Conservation (phyloP, 2,888 invertebrate genomes). For the Ischnura elegans region DNA sequence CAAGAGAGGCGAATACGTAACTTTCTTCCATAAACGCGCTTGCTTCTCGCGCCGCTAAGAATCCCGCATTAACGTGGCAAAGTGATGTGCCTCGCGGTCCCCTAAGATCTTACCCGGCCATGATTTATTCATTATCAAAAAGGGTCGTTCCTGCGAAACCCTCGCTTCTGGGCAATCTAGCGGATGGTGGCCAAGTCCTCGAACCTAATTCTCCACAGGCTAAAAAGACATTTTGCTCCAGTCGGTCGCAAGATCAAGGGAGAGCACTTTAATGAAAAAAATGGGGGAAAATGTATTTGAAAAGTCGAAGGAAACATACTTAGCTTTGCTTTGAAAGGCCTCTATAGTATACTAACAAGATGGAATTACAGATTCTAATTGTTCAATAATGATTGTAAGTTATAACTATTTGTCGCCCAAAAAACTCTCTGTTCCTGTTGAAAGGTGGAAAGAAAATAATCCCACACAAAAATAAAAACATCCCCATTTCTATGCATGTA, state of each 20-base stretch:
- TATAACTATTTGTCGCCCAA: too few relatives aligned
- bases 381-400: too few relatives aligned
- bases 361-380: too few relatives aligned
- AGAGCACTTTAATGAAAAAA: too few relatives aligned
- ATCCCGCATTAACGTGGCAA: constrained; percentile 26
- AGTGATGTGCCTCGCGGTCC: constrained; percentile 25
- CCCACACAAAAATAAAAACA: too few relatives aligned
- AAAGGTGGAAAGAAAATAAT: too few relatives aligned
- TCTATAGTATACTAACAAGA: too few relatives aligned
- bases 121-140: constrained; percentile 64
- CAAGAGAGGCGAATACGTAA: not conserved
- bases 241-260: not conserved
- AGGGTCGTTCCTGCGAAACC: constrained; percentile 20
- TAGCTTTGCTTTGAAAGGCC: too few relatives aligned
- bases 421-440: too few relatives aligned
- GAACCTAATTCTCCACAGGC: not conserved
- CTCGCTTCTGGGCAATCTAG: not conserved
- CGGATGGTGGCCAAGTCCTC: not conserved
- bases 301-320: too few relatives aligned
- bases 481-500: too few relatives aligned
- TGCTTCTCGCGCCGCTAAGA: not conserved
- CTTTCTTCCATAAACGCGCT: constrained; percentile 39
- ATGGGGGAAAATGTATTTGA: too few relatives aligned
- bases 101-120: constrained; percentile 36
- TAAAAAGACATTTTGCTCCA: not conserved